These are phyloP conservation scores for Manis crassicaudata DNA, from an alignment of 2,797 vertebrate genomes.

Conservation along the genomic window DNA sequence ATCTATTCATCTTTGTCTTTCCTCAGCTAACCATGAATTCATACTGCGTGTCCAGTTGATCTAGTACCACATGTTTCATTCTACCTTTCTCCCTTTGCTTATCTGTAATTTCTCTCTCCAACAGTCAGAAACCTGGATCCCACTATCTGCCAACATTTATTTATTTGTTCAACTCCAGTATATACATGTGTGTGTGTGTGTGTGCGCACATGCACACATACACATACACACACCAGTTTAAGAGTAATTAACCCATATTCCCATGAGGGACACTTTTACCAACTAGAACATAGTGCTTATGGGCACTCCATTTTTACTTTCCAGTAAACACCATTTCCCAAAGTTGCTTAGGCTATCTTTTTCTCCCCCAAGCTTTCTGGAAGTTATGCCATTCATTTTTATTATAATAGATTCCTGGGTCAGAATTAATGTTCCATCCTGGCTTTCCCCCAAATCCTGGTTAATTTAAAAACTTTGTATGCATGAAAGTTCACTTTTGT, in stretches of 20 bases:
- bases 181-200: neutral
- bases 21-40: neutral
- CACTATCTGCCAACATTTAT: neutral
- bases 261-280: neutral
- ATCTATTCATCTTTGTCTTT: neutral
- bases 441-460: neutral
- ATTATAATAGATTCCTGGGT: neutral
- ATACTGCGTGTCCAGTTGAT: neutral
- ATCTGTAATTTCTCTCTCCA: neutral
- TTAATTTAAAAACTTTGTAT: neutral
- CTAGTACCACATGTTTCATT: neutral
- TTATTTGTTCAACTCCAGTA: neutral
- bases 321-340: neutral
- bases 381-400: neutral
- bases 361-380: neutral
- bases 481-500: neutral
- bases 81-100: neutral
- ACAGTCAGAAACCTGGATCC: neutral
- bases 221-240: neutral
- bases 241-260: neutral
- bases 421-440: neutral
- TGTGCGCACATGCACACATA: no score
- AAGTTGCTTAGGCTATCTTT: neutral
- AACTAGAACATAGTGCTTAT: neutral
- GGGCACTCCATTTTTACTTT: neutral